These are phyloP conservation scores for Carcharodon carcharias DNA, from an alignment of 2,797 vertebrate genomes.

Conservation along the genomic window DNA sequence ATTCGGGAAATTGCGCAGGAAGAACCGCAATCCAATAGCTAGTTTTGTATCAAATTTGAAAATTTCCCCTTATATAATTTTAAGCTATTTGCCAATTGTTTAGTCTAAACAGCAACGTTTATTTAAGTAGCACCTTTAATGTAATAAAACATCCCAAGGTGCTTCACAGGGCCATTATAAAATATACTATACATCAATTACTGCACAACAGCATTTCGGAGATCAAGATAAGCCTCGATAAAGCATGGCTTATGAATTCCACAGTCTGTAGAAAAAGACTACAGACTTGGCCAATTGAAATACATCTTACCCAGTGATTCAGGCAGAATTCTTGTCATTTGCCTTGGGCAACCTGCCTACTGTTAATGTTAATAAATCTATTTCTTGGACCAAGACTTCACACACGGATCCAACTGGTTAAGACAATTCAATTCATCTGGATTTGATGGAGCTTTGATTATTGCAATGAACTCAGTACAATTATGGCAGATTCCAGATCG, in stretches of 20 bases:
- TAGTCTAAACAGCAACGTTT: neutral
- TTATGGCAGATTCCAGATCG: neutral
- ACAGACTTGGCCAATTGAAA: neutral
- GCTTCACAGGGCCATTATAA: no score
- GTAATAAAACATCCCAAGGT: neutral
- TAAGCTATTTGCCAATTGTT: neutral
- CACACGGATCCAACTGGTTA: neutral
- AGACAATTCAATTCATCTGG: neutral
- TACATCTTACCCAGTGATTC: neutral
- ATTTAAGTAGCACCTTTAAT: no score
- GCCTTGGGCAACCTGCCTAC: neutral
- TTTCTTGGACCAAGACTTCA: neutral
- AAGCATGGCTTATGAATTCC: neutral
- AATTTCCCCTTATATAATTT: neutral
- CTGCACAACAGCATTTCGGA: neutral
- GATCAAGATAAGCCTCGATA: neutral
- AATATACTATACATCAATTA: neutral
- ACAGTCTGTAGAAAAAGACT: neutral
- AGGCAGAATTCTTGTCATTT: neutral
- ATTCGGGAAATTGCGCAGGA: neutral
- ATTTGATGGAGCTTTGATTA: neutral
- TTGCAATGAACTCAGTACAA: neutral
- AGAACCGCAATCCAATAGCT: neutral
- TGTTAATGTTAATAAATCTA: neutral
- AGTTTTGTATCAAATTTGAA: neutral